A percentile compares a stretch with the other conserved stretches of the same genome.
phyloP scores from a whole-genome alignment of 2,113 vertebrate species.

The Arothron firmamentum region DNA sequence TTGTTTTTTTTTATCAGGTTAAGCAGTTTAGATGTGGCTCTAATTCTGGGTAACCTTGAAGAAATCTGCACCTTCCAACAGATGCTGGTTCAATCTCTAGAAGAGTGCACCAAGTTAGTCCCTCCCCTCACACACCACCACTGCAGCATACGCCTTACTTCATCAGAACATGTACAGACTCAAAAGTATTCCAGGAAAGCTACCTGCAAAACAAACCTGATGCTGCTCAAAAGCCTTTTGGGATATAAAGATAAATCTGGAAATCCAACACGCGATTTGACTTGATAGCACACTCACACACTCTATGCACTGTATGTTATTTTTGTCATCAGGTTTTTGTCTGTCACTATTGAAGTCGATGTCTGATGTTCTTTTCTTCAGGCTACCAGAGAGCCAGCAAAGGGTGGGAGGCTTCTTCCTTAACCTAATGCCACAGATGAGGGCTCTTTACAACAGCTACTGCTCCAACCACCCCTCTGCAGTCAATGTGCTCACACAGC shows the following conservation, averaged over 20 bases:
- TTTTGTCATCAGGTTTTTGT: neutral
- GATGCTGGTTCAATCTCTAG: constrained; percentile 92
- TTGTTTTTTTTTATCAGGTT: constrained; percentile 81
- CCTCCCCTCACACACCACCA: constrained; percentile 11
- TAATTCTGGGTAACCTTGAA: constrained; percentile 94
- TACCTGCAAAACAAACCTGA: neutral
- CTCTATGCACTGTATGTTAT: neutral
- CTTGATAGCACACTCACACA: neutral
- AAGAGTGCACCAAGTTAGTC: constrained; percentile 96
- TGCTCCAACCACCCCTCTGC: constrained; percentile 98
- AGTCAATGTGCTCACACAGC: constrained; percentile 91
- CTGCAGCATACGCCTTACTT: constrained; percentile 37
- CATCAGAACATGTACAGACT: constrained; percentile 23
- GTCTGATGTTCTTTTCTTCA: constrained; percentile 45
- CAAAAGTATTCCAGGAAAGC: constrained; percentile 22
- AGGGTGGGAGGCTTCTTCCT: constrained; percentile 92
- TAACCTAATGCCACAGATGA: constrained; percentile 93
- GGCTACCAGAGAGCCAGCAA: constrained; percentile 92
- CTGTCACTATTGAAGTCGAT: neutral
- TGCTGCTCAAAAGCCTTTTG: neutral
- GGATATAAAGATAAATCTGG: neutral
- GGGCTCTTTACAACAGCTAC: constrained; percentile 86
- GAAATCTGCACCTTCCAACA: constrained; percentile 98
- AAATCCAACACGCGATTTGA: neutral
- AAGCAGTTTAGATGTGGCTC: constrained; percentile 77